phyloP scores from a whole-genome alignment of 2,888 invertebrate genomes.

The Cistogaster globosa region DNA sequence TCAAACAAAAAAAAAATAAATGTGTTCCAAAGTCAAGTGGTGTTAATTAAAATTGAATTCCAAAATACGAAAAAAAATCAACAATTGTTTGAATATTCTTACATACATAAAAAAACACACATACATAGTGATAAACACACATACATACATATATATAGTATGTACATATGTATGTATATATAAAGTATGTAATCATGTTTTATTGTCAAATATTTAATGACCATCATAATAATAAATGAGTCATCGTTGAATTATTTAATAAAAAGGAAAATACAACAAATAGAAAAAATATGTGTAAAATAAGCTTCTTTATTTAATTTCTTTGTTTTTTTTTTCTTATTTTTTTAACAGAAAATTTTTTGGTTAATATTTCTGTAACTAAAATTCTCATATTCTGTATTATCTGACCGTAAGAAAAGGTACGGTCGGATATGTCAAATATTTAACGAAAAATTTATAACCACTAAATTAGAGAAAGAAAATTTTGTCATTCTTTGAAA shows the following conservation, averaged over 20 bases:
- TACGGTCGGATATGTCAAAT: too few relatives aligned
- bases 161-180: not conserved
- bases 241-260: not conserved
- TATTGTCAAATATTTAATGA: not conserved
- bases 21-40: constrained; percentile 79
- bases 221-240: not conserved
- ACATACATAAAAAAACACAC: not conserved
- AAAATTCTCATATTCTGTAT: too few relatives aligned
- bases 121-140: too few relatives aligned
- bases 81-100: not conserved
- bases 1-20: constrained; percentile 53
- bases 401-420: too few relatives aligned
- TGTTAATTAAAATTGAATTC: constrained; percentile 78
- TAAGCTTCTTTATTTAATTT: too few relatives aligned
- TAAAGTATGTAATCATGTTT: not conserved
- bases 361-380: too few relatives aligned
- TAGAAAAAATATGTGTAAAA: not conserved
- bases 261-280: not conserved
- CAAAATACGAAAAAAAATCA: constrained; percentile 21
- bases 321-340: too few relatives aligned
- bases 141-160: not conserved
- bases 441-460: too few relatives aligned
- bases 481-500: too few relatives aligned
- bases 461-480: too few relatives aligned
- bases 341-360: too few relatives aligned